phyloP scores from a whole-genome alignment of 37 sponge, comb jelly and placozoan species.

The Aphrocallistes beatrix region DNA sequence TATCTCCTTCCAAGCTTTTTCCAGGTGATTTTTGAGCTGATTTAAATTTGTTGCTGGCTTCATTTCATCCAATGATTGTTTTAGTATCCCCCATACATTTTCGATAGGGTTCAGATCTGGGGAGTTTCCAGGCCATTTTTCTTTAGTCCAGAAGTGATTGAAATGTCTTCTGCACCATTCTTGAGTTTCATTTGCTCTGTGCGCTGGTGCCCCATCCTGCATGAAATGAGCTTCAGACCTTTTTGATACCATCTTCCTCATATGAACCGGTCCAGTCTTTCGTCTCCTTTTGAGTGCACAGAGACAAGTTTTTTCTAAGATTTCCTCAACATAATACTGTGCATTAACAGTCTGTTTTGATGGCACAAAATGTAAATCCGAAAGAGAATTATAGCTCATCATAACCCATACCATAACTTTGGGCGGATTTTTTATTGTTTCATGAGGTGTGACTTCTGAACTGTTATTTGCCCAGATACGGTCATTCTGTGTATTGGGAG shows the following conservation, averaged over 20 bases:
- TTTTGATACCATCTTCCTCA: neutral
- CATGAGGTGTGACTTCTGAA: neutral
- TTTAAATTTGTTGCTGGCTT: neutral
- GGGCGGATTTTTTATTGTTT: neutral
- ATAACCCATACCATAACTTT: neutral
- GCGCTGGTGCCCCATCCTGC: neutral
- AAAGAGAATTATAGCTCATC: neutral
- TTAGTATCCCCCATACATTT: neutral
- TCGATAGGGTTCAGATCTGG: neutral
- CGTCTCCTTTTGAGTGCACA: neutral
- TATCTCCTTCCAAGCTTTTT: too few species aligned
- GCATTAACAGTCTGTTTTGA: too few species aligned
- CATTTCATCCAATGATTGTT: neutral
- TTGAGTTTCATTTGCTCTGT: neutral
- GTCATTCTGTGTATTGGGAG: neutral
- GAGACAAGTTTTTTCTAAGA: neutral
- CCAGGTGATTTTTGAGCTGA: too few species aligned
- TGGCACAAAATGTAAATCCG: neutral
- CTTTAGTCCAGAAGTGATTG: neutral
- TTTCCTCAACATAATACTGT: too few species aligned
- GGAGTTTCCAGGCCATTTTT: neutral
- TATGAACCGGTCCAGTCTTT: neutral
- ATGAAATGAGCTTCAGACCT: neutral
- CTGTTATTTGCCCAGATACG: neutral
- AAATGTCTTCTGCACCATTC: neutral